These are phyloP conservation scores for Bolinopsis microptera DNA, from an alignment of 37 sponge, comb jelly and placozoan genomes.

Conservation along the genomic window DNA sequence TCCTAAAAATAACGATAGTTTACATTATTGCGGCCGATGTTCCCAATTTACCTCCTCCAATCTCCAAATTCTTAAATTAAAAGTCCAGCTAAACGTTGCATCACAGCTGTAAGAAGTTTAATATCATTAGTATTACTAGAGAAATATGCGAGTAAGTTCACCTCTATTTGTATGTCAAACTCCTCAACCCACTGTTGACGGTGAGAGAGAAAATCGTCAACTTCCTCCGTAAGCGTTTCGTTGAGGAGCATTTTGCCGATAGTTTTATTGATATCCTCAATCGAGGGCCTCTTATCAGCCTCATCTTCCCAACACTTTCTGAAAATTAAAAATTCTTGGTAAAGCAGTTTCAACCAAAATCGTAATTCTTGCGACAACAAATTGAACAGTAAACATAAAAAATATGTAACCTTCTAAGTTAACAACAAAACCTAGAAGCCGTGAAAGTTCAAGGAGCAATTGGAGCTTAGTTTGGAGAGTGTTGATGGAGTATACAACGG, in stretches of 20 bases:
- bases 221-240: not conserved
- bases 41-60: too few relatives aligned
- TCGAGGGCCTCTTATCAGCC: conserved; percentile 1
- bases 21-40: too few relatives aligned
- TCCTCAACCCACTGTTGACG: conserved; percentile 1
- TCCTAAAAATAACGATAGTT: not conserved
- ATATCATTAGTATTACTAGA: too few relatives aligned
- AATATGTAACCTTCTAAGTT: too few relatives aligned
- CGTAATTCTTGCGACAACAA: too few relatives aligned
- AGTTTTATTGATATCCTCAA: not conserved
- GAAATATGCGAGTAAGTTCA: too few relatives aligned
- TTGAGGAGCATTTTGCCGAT: not conserved
- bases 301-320: conserved; percentile 52
- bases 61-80: too few relatives aligned
- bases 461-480: not conserved
- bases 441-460: not conserved
- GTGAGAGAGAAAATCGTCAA: not conserved
- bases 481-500: not conserved
- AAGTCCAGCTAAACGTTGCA: too few relatives aligned
- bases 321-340: too few relatives aligned
- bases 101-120: too few relatives aligned
- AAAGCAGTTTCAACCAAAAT: too few relatives aligned
- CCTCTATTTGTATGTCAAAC: conserved; percentile 40
- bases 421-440: not conserved
- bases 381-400: too few relatives aligned